Percentiles rank a stretch among this genome's conserved stretches.
Conservation (phyloP, 2,113 vertebrate genomes). For the Lepus americanus region DNA sequence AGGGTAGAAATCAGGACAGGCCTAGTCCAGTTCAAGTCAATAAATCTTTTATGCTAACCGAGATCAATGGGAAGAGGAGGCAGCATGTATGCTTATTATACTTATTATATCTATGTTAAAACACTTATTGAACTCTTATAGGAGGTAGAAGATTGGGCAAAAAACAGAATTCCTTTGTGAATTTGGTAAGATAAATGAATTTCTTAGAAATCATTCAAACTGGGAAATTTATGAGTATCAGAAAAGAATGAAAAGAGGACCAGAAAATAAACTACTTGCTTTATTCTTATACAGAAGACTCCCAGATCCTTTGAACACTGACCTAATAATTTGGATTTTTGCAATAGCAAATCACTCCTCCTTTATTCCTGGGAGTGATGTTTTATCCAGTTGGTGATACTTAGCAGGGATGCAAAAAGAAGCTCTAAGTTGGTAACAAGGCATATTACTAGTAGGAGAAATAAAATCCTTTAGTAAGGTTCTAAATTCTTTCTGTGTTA, state of each 20-base stretch:
- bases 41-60: constrained; percentile 27
- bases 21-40: not conserved
- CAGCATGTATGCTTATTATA: not conserved
- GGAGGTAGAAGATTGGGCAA: not conserved
- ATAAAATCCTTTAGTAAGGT: not conserved
- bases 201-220: constrained; percentile 27
- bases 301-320: not conserved
- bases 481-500: not conserved
- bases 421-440: not conserved
- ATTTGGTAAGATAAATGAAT: not conserved
- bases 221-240: constrained; percentile 23
- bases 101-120: not conserved
- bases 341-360: not conserved
- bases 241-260: constrained; percentile 35
- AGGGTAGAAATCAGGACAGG: not conserved
- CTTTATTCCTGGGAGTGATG: not conserved
- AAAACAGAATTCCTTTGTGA: not conserved
- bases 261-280: not conserved
- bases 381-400: not conserved
- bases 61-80: not conserved
- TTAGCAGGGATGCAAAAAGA: constrained; percentile 19
- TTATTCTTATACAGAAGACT: not conserved
- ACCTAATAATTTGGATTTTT: not conserved
- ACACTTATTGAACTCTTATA: not conserved
- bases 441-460: constrained; percentile 11